Conservation (phyloP, 2,888 invertebrate species). For the Cosmorhoe ocellata region DNA sequence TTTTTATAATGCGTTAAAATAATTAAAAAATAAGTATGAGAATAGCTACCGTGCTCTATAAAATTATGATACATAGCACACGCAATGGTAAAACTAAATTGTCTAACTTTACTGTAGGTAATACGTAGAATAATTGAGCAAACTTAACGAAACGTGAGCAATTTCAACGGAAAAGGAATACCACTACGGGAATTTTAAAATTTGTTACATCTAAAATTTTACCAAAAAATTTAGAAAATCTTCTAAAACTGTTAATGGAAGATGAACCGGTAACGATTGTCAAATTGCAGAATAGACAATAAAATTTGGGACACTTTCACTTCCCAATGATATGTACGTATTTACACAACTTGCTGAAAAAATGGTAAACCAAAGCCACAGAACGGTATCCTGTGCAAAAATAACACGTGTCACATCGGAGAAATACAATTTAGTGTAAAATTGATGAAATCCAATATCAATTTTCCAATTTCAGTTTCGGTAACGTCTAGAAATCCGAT, state of each 20-base stretch:
- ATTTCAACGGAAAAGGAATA: constrained; percentile 56
- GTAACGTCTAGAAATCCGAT: constrained; percentile 24
- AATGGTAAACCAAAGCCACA: constrained; percentile 32
- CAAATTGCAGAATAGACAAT: constrained; percentile 22
- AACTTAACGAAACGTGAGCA: constrained; percentile 81
- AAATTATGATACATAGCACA: constrained; percentile 68
- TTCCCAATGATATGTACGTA: constrained; percentile 69
- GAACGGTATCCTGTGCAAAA: constrained; percentile 19
- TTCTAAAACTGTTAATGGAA: constrained; percentile 27
- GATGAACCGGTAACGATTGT: constrained; percentile 40
- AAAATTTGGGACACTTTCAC: constrained; percentile 54
- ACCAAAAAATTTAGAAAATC: constrained; percentile 26
- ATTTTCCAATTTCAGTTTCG: constrained; percentile 41
- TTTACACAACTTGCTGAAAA: constrained; percentile 65
- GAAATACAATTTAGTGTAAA: constrained; percentile 42
- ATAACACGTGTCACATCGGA: constrained; percentile 6
- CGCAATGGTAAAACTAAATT: constrained; percentile 58
- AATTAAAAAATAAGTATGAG: constrained; percentile 69
- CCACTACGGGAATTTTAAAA: constrained; percentile 27
- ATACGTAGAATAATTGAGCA: constrained; percentile 77
- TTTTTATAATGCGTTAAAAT: constrained; percentile 44
- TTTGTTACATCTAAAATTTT: constrained; percentile 20
- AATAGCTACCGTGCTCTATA: constrained; percentile 81
- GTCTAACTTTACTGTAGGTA: constrained; percentile 61
- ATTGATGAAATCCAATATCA: constrained; percentile 41